These are phyloP conservation scores for Rhingia rostrata DNA, from an alignment of 2,888 invertebrate species.

Conservation along the genomic window DNA sequence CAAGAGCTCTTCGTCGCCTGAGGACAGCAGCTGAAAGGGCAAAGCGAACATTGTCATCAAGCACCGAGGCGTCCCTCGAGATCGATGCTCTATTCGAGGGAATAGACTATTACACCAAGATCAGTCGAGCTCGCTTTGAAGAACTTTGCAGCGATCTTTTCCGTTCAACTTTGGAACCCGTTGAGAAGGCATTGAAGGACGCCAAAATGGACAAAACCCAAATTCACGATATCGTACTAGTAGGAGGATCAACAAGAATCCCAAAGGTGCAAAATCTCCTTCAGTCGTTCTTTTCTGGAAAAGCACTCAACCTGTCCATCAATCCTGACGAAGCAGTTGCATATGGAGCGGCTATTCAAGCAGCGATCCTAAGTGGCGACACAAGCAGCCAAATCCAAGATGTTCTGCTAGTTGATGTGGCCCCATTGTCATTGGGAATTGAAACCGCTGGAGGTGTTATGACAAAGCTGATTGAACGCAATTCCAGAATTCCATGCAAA, in stretches of 20 bases:
- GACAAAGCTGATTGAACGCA: conserved; percentile 89
- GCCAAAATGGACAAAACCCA: conserved; percentile 90
- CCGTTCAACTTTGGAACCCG: conserved; percentile 89
- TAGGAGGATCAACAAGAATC: conserved; percentile 91
- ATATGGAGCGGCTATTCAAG: too few species aligned
- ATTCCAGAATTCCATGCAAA: conserved; percentile 89
- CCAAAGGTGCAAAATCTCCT: conserved; percentile 90
- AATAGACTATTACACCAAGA: conserved; percentile 88
- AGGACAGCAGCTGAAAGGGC: conserved; percentile 91
- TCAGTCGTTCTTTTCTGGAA: conserved; percentile 90
- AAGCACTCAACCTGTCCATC: conserved; percentile 88
- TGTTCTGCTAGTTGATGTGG: conserved; percentile 87
- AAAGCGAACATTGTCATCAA: conserved; percentile 82
- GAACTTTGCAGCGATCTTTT: conserved; percentile 89
- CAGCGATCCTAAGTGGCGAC: too few species aligned
- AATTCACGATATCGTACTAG: conserved; percentile 91
- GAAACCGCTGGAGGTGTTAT: conserved; percentile 93
- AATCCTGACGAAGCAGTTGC: conserved; percentile 85
- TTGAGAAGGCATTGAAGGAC: conserved; percentile 90
- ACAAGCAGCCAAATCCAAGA: conserved; percentile 85
- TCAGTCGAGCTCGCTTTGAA: conserved; percentile 90
- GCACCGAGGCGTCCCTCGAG: conserved; percentile 89
- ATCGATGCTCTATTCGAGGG: conserved; percentile 90
- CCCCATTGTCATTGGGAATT: conserved; percentile 88
- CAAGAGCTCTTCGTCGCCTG: conserved; percentile 87